These are phyloP conservation scores for Ormyrus labotus DNA, from an alignment of 2,888 invertebrate genomes.

Conservation along the genomic window DNA sequence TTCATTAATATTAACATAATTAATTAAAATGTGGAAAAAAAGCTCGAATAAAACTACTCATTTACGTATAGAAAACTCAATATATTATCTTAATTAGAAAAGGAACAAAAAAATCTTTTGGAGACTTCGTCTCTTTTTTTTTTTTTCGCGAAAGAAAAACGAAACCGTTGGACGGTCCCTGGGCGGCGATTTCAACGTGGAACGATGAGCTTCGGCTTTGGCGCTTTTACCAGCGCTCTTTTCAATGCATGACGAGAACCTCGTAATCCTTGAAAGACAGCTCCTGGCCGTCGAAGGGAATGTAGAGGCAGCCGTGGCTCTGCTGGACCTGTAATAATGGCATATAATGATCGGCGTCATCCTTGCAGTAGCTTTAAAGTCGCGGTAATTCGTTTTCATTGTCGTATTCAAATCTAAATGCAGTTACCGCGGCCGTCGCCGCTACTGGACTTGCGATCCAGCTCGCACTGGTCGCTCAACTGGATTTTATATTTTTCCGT, in stretches of 20 bases:
- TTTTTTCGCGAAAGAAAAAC: too few species aligned
- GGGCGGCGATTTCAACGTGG: too few species aligned
- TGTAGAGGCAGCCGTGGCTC: constrained; percentile 67
- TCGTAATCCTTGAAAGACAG: constrained; percentile 82
- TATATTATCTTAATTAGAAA: too few species aligned
- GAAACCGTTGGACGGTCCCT: too few species aligned
- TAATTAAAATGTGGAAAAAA: too few species aligned
- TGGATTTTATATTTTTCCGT: background rate
- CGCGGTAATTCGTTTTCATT: constrained; percentile 47
- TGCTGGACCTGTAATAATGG: constrained; percentile 52
- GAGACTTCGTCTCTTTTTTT: too few species aligned
- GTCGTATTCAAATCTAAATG: constrained; percentile 20
- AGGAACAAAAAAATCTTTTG: too few species aligned
- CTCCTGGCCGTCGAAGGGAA: constrained; percentile 81
- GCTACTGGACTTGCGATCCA: background rate
- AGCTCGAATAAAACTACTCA: too few species aligned
- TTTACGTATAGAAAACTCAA: too few species aligned
- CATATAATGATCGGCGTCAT: constrained; percentile 2
- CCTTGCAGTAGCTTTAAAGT: background rate
- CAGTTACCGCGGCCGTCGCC: background rate
- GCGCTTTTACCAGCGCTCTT: background rate
- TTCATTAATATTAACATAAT: too few species aligned
- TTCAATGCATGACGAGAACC: constrained; percentile 79
- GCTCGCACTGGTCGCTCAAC: background rate
- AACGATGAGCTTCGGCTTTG: background rate